Base-by-base conservation (phyloP, 2,113 vertebrate species). In the Lepidothrix coronata region DNA sequence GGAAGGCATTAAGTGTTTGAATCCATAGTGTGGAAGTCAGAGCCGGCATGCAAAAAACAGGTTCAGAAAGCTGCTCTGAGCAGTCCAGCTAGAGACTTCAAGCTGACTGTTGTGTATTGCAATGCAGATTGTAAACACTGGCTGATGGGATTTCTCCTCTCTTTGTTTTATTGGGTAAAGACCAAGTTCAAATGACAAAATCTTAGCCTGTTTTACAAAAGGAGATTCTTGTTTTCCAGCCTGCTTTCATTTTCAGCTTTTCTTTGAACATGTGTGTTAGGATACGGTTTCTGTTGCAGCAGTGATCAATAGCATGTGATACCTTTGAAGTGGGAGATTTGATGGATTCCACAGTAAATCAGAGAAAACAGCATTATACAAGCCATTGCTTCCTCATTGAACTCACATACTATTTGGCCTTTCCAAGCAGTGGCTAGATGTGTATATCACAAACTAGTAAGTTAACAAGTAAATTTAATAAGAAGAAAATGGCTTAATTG, bases 261-360 rank as follows among this genome's bases (percentile, higher is more conserved):
- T 49, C 33, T 93, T 68, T 88, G 67, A 73, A 46, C 14, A 22
- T 28, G 4, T 28, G 8, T 85, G 22, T 55, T 70, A 85, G 59
- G 28, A 61, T 84, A 41, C 66, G 43, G 24, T 74, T 95, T 89
- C 58, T 73, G 48, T 31, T 95, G 58, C 65, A 93, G 58, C 52
- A 91, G 83, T 95, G 62, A 96, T 97, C 85, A 95, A 85, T 93
- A 91, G 28, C 11, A 91, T 96, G 74, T 71, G 10, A 59, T 86
- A 65, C 43, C 54, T 94, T 79, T 95, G 88, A 97, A 97, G 83
- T 70, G 25, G 5, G 19, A 35, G n/a, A 95, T 96, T 97, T 95
- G 78, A 95, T n/a, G 18, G 65, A 94, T 92, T 97, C 62, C 79
- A 44, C 27, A 78, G 70, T 54, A 96, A 97, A 95, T 83, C 68